Percentiles rank a stretch among this genome's conserved stretches.
phyloP scores from a whole-genome alignment of 2,113 vertebrate species.

The Piprites chloris region DNA sequence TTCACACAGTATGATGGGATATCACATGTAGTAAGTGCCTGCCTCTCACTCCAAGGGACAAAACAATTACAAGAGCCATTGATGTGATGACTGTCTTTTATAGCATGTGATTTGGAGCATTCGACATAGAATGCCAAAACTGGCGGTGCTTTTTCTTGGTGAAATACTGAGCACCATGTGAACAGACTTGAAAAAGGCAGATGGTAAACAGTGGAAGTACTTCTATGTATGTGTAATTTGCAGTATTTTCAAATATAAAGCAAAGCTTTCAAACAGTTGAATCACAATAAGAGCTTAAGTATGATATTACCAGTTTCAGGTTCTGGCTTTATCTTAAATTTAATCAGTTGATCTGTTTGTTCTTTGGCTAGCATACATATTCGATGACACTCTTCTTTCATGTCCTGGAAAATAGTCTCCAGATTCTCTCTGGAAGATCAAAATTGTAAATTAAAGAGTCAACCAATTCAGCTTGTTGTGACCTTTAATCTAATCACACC shows the following conservation, averaged over 20 bases:
- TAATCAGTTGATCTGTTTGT: constrained; percentile 92
- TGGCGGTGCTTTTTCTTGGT: constrained; percentile 45
- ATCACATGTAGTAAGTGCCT: constrained; percentile 60
- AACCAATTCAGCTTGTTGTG: constrained; percentile 2
- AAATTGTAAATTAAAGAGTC: constrained; percentile 55
- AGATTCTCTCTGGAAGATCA: constrained; percentile 82
- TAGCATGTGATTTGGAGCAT: constrained; percentile 59
- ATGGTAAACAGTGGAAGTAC: constrained; percentile 63
- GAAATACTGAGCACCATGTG: constrained; percentile 54
- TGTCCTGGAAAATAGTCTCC: constrained; percentile 83
- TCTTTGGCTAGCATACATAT: constrained; percentile 85
- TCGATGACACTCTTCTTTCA: constrained; percentile 92
- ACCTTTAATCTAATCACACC: constrained; percentile 34
- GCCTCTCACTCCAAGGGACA: constrained; percentile 64
- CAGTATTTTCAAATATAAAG: constrained; percentile 71
- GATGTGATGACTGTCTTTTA: constrained; percentile 59
- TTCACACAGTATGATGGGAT: constrained; percentile 56
- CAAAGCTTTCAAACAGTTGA: constrained; percentile 66
- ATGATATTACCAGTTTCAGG: constrained; percentile 83
- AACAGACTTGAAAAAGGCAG: constrained; percentile 66
- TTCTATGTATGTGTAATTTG: constrained; percentile 64
- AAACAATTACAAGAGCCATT: constrained; percentile 58
- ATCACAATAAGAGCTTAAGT: constrained; percentile 70
- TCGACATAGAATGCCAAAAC: constrained; percentile 61
- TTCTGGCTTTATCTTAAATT: constrained; percentile 84